These are phyloP conservation scores for Urocolius indicus DNA, from an alignment of 2,113 vertebrate genomes.

Conservation along the genomic window DNA sequence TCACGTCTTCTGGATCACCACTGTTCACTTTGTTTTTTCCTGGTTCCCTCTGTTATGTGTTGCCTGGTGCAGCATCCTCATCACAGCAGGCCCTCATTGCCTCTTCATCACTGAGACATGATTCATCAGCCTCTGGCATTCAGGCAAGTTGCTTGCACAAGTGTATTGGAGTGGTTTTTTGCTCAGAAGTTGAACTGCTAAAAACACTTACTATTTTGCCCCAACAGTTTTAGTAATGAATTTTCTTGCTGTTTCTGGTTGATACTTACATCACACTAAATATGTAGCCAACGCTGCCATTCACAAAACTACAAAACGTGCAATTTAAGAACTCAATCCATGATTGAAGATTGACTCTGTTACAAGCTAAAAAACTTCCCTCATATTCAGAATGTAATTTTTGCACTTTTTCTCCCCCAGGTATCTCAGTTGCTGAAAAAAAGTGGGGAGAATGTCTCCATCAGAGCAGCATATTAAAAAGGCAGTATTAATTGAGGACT, in stretches of 20 bases:
- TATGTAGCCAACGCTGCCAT: background rate
- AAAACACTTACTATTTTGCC: background rate
- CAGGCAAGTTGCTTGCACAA: background rate
- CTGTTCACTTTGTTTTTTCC: background rate
- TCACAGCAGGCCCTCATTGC: rapidly evolving
- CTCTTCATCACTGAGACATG: rapidly evolving
- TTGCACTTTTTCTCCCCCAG: rapidly evolving
- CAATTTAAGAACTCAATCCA: background rate
- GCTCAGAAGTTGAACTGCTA: background rate
- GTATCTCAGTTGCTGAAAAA: background rate
- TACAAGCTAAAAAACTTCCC: background rate
- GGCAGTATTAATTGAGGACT: background rate
- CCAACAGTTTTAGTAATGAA: background rate
- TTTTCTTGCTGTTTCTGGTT: background rate
- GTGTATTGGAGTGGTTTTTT: background rate
- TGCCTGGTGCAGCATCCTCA: background rate
- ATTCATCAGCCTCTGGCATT: background rate
- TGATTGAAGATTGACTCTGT: background rate
- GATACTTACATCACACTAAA: background rate
- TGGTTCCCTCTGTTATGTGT: rapidly evolving
- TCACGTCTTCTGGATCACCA: background rate
- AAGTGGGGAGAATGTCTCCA: background rate
- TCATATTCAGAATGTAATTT: background rate
- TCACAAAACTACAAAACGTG: background rate
- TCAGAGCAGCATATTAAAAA: background rate